Base-by-base conservation (phyloP, 2,113 vertebrate genomes). In the Prunella fulvescens region DNA sequence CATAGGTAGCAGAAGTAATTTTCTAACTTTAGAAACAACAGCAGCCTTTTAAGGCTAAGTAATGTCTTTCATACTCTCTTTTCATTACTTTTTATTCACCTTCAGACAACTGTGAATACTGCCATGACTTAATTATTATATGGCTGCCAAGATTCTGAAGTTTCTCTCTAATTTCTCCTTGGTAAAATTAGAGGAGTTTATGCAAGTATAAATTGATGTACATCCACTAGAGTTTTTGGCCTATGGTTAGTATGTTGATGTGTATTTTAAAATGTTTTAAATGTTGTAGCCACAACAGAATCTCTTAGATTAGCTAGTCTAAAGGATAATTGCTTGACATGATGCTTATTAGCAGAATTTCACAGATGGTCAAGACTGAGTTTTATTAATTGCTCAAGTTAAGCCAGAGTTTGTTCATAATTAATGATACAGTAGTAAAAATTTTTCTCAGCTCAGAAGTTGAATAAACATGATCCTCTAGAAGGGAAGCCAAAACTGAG, bases 351-450 rank as follows among this genome's bases (percentile, higher is more conserved):
- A 97, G 77, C 66, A 85, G 67, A 85, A 88, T 96, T 96, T 95
- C 92, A 96, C 96, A 98, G 95, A 97, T 98, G 96, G 96, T 71
- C 95, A 93, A 85, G 50, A 51, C 84, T 71, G 48, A 88, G 54
- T 92, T 97, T 96, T 96, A 96, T 96, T 97, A 96, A 97, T 97
- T 95, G 94, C 79, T 94, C 86, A 91, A 93, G 84, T 95, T 95
- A 97, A 86, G 79, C 71, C 87, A 84, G 76, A 95, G 81, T 97
- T 97, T 96, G 76, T 95, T 97, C 92, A 95, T 97, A 96, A 96
- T 97, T 97, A 95, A 95, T 94, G 93, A 93, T 96, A 97, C 1
- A 7, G 35, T 73, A 58, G 67, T 78, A 97, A 95, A 95, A 54
- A 40, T 80, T 96, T 96, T 97, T 94, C 64, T 97, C 92, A 93